These are phyloP conservation scores for Drosophila micromelanica DNA, from an alignment of 1,140 invertebrate species.

Conservation along the genomic window DNA sequence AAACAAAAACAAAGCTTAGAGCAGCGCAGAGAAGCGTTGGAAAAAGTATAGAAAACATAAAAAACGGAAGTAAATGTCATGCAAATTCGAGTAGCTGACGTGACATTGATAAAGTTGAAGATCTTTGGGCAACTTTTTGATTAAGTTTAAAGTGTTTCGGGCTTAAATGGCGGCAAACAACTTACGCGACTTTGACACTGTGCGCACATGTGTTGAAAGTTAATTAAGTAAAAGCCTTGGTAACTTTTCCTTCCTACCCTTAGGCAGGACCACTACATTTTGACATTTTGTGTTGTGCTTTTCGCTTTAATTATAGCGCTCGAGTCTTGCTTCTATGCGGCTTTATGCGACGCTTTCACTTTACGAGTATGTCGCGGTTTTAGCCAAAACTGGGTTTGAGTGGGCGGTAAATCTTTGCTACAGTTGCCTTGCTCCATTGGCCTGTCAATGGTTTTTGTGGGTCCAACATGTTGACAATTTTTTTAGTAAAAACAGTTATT, in stretches of 20 bases:
- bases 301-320: constrained; percentile 62
- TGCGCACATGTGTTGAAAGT: constrained; percentile 55
- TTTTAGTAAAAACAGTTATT: not conserved
- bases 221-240: constrained; percentile 62
- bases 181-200: not conserved
- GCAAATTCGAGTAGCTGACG: constrained; percentile 62
- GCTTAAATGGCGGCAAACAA: constrained; percentile 33
- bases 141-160: constrained; percentile 61
- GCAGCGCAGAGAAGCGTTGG: constrained; percentile 6
- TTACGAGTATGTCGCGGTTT: constrained; percentile 24
- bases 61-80: constrained; percentile 25
- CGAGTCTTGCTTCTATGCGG: not conserved
- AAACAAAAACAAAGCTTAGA: constrained; percentile 57
- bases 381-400: not conserved
- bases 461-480: constrained; percentile 18
- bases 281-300: constrained; percentile 57
- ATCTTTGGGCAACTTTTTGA: constrained; percentile 34
- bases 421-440: constrained; percentile 22
- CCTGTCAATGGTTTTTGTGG: constrained; percentile 27
- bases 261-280: constrained; percentile 44
- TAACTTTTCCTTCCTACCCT: not conserved
- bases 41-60: not conserved
- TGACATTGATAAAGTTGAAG: constrained; percentile 32
- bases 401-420: constrained; percentile 19
- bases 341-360: not conserved